These are phyloP conservation scores for Allobates femoralis DNA, from an alignment of 2,797 vertebrate species.

Conservation along the genomic window DNA sequence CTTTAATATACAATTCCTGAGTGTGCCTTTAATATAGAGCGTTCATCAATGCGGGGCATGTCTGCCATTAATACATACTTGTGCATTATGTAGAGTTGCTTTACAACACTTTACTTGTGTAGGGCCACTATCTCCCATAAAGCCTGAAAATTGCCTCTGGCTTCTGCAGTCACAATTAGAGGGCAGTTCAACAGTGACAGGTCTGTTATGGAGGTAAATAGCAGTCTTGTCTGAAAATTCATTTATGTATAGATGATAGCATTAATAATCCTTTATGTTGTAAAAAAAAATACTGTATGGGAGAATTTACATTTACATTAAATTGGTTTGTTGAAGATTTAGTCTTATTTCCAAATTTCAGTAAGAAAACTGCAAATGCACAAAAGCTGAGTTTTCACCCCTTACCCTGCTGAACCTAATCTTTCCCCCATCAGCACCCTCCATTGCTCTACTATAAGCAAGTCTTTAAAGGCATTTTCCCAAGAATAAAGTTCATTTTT, in stretches of 20 bases:
- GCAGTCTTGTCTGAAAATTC: not conserved
- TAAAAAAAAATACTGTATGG: not conserved
- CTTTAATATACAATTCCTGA: constrained; percentile 28
- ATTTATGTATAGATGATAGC: not conserved
- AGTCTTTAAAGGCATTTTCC: too few relatives aligned
- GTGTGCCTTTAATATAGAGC: constrained; percentile 12
- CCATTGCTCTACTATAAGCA: too few relatives aligned
- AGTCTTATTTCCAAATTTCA: too few relatives aligned
- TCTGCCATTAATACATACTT: not conserved
- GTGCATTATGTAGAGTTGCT: constrained; percentile 2
- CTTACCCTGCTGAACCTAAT: too few relatives aligned
- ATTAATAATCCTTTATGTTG: not conserved
- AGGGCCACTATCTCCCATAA: not conserved
- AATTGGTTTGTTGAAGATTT: not conserved
- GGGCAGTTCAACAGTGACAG: not conserved
- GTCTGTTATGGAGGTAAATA: not conserved
- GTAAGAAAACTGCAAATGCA: too few relatives aligned
- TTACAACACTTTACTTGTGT: not conserved
- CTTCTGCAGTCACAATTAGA: not conserved
- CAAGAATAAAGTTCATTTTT: too few relatives aligned
- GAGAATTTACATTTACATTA: not conserved
- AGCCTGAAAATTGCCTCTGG: not conserved
- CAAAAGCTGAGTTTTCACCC: too few relatives aligned
- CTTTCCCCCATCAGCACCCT: too few relatives aligned
- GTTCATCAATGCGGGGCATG: not conserved